Conservation (phyloP, 2,797 vertebrate genomes). For the Sciurus carolinensis region DNA sequence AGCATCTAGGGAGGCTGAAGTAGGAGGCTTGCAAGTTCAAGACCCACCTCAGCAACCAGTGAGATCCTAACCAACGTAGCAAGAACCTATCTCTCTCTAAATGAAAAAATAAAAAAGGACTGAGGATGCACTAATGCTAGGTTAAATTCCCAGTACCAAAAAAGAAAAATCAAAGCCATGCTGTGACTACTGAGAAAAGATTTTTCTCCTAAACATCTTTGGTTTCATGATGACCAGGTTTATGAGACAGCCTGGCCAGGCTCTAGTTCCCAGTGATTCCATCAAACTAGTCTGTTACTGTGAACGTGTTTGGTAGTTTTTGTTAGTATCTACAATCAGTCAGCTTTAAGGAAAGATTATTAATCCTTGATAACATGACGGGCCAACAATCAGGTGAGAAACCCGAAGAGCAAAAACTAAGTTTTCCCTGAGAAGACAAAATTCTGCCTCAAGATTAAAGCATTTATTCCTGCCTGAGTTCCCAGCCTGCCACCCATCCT, state of each 20-base stretch:
- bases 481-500: background rate
- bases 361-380: background rate
- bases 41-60: background rate
- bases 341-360: background rate
- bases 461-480: background rate
- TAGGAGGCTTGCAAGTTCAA: background rate
- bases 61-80: background rate
- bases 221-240: background rate
- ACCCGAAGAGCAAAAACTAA: constrained; percentile 2
- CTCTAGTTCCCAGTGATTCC: background rate
- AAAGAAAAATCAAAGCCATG: background rate
- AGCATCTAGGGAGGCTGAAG: background rate
- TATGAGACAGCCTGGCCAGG: background rate
- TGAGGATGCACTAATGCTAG: background rate
- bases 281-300: background rate
- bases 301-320: background rate
- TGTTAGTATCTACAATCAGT: background rate
- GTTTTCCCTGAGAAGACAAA: background rate
- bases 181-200: background rate
- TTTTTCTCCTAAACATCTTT: constrained; percentile 24
- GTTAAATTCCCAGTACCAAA: background rate
- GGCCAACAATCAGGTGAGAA: background rate
- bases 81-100: background rate
- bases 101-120: background rate
- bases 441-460: background rate